Percentiles rank a stretch among this genome's conserved stretches.
phyloP scores from a whole-genome alignment of 1,140 invertebrate species.

The Sarcophaga bullata region DNA sequence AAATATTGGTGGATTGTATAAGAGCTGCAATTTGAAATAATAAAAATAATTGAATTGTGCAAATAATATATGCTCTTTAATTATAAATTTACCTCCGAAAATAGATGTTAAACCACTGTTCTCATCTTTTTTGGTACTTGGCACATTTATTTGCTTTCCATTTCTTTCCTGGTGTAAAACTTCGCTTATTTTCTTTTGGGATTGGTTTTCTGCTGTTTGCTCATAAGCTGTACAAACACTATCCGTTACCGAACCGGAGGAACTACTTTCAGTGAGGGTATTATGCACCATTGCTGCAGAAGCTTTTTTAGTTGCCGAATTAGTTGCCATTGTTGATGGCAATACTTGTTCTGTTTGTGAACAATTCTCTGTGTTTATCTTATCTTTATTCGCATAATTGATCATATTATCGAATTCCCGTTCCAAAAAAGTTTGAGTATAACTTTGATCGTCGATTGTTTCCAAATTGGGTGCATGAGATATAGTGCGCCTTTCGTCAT shows the following conservation, averaged over 20 bases:
- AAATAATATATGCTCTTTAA: not conserved
- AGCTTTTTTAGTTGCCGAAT: conserved; percentile 25
- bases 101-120: conserved; percentile 49
- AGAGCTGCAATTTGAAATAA: conserved; percentile 49
- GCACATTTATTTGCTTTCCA: not conserved
- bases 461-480: conserved; percentile 50
- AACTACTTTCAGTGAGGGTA: conserved; percentile 71
- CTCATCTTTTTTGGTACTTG: conserved; percentile 47
- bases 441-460: conserved; percentile 49
- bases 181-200: conserved; percentile 11
- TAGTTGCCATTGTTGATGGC: not conserved
- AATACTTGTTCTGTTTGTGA: not conserved
- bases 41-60: not conserved
- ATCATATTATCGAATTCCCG: conserved; percentile 49
- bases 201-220: conserved; percentile 55
- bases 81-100: conserved; percentile 51
- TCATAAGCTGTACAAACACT: conserved; percentile 73
- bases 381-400: not conserved
- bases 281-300: conserved; percentile 25
- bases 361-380: conserved; percentile 19
- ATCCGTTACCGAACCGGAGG: conserved; percentile 72
- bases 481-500: conserved; percentile 57
- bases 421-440: conserved; percentile 54
- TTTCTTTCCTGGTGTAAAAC: conserved; percentile 20
- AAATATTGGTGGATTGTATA: conserved; percentile 60